Evolutionary conservation across 2,113 vertebrate genomes (phyloP).

Genomic region (Epinephelus cyanopodus): DNA sequence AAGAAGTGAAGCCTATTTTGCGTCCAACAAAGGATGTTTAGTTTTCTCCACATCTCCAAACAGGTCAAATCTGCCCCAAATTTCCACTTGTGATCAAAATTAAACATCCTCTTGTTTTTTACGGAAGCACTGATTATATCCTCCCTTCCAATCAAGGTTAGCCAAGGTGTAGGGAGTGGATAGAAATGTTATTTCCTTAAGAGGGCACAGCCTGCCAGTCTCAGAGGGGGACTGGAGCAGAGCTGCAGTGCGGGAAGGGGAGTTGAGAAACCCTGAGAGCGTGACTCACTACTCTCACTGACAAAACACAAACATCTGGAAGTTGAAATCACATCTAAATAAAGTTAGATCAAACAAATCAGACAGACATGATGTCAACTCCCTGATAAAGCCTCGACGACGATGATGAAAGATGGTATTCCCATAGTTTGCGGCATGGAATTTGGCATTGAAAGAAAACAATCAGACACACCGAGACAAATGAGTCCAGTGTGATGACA

Average conservation of each 20-base stretch:
- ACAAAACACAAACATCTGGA: conserved; percentile 55
- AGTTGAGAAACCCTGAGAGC: neutral
- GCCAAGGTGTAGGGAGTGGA: neutral
- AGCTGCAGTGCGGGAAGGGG: neutral
- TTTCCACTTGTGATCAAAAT: conserved; percentile 6
- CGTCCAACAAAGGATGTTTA: conserved; percentile 26
- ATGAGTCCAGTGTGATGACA: conserved; percentile 22
- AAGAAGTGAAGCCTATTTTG: neutral
- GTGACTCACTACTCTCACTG: conserved; percentile 44
- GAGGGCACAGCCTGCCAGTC: neutral
- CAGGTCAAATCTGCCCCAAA: neutral
- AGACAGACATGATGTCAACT: conserved; percentile 50
- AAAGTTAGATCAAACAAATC: conserved; percentile 44
- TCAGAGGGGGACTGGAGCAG: neutral
- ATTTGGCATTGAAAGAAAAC: conserved; percentile 13
- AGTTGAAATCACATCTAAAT: conserved; percentile 39
- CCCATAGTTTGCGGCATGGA: neutral
- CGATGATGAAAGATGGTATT: conserved; percentile 15
- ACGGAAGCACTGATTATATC: conserved; percentile 16
- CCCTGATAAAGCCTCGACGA: neutral
- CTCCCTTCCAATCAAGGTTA: conserved; percentile 5
- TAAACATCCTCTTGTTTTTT: conserved; percentile 34
- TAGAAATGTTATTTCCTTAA: neutral
- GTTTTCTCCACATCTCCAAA: conserved; percentile 7
- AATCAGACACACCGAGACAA: neutral